Evolutionary conservation across 1,140 invertebrate genomes (phyloP).

Genomic region (Drosophila triauraria): DNA sequence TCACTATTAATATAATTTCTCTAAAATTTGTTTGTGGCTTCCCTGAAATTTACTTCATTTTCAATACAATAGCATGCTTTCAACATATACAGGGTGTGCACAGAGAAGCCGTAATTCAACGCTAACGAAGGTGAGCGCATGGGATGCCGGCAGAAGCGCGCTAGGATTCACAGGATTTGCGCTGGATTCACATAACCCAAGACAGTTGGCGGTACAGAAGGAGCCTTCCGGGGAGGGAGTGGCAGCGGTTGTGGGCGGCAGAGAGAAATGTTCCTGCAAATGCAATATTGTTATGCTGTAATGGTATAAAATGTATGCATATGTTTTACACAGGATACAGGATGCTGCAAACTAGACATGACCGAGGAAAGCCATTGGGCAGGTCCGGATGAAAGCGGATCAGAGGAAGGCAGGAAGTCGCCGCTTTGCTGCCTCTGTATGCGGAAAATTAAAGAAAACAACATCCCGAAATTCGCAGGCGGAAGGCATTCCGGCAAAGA

Average conservation of each 20-base stretch:
- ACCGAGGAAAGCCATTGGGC: constrained; percentile 3
- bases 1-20: no score
- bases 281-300: constrained; percentile 76
- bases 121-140: constrained; percentile 50
- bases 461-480: constrained; percentile 40
- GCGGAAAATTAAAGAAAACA: constrained; percentile 63
- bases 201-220: constrained; percentile 25
- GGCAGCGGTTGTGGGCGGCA: constrained; percentile 8
- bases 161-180: constrained; percentile 44
- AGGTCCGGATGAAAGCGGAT: constrained; percentile 10
- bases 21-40: no score
- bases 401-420: constrained; percentile 34
- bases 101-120: constrained; percentile 45
- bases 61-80: no score
- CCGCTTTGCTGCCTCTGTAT: constrained; percentile 44
- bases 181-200: constrained; percentile 60
- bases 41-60: no score
- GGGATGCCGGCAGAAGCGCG: constrained; percentile 15
- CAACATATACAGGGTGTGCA: constrained; percentile 9
- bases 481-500: constrained; percentile 27
- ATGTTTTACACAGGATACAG: constrained; percentile 68
- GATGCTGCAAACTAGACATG: constrained; percentile 33
- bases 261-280: constrained; percentile 69
- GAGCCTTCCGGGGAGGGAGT: neutral
- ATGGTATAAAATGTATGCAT: constrained; percentile 78